These are phyloP conservation scores for Notoglanidium macrostoma DNA, from an alignment of 2,797 vertebrate genomes.

Conservation along the genomic window DNA sequence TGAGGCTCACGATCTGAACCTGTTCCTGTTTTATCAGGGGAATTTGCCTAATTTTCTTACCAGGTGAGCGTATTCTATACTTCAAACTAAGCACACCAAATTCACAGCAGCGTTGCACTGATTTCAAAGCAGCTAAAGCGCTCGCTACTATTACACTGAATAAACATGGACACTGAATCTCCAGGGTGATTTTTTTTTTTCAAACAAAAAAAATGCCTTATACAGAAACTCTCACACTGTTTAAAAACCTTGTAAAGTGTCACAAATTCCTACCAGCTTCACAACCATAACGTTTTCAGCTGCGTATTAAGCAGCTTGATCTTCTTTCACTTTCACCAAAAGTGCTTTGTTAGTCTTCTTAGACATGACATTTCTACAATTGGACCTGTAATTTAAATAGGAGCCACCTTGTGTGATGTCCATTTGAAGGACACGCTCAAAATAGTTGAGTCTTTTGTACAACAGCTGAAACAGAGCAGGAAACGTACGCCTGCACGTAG, in stretches of 20 bases:
- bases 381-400: conserved; percentile 43
- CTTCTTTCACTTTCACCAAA: conserved; percentile 46
- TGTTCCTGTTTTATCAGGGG: conserved; percentile 50
- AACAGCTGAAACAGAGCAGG: conserved; percentile 9
- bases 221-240: not conserved
- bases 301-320: conserved; percentile 42
- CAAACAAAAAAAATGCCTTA: not conserved
- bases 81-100: not conserved
- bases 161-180: not conserved
- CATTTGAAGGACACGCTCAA: not conserved
- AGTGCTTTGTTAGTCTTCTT: conserved; percentile 38
- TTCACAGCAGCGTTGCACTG: not conserved
- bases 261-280: conserved; percentile 53
- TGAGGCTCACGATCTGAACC: conserved; percentile 59
- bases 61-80: not conserved
- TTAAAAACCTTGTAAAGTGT: conserved; percentile 1
- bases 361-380: conserved; percentile 10
- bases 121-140: not conserved
- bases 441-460: conserved; percentile 10
- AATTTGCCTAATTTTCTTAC: not conserved
- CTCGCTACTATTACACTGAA: not conserved
- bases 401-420: not conserved
- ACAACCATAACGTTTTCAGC: not conserved
- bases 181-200: not conserved
- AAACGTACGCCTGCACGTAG: not conserved